A percentile compares a stretch with the other conserved stretches of the same genome.
phyloP scores from a whole-genome alignment of 2,113 vertebrate genomes.

The Nothocercus nigrocapillus region DNA sequence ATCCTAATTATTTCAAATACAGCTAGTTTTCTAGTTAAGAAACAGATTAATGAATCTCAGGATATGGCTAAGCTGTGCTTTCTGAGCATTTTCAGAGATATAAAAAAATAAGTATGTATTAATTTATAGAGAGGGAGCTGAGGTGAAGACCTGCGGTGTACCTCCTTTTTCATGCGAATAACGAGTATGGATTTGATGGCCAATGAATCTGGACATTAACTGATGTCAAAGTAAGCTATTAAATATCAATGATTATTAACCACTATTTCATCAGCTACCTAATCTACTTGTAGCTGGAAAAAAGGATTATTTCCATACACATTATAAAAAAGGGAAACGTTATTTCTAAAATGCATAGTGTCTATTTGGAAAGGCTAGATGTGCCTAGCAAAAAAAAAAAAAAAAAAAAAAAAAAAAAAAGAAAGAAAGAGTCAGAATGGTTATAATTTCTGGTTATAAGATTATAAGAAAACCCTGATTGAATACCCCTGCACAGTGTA shows the following conservation, averaged over 20 bases:
- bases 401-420: not conserved
- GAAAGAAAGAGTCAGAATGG: not conserved
- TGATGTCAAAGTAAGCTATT: not conserved
- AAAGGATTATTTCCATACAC: not conserved
- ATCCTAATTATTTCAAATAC: not conserved
- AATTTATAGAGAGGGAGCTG: not conserved
- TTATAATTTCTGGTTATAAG: not conserved
- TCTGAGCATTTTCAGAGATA: not conserved
- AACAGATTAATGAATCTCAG: not conserved
- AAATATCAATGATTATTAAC: not conserved
- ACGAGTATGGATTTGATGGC: rapidly evolving
- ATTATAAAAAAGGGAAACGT: not conserved
- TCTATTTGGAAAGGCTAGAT: not conserved
- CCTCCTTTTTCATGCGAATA: not conserved
- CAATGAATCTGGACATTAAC: not conserved
- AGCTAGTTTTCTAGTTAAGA: not conserved
- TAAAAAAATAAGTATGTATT: not conserved
- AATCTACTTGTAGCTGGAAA: not conserved
- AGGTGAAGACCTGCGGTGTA: not conserved
- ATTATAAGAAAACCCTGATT: not conserved
- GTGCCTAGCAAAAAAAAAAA: not conserved
- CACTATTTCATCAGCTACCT: not conserved
- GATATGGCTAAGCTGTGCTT: not conserved
- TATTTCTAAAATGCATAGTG: not conserved
- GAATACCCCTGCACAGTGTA: not conserved